Base-by-base conservation (phyloP, 23 tunicate species). In the Aplidium turbinatum region DNA sequence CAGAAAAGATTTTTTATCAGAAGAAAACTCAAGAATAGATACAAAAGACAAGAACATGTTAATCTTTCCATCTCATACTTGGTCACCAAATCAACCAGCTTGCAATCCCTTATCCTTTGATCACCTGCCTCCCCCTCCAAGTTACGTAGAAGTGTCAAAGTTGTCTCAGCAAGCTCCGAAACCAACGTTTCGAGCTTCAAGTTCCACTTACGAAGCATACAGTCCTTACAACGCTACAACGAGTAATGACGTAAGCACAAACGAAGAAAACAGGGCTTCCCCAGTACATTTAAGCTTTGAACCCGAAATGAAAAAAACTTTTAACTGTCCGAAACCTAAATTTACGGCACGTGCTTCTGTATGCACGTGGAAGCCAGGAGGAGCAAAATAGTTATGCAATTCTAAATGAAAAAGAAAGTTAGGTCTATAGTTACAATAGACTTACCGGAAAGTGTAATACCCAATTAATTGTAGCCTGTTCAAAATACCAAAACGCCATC, bases 81-180 rank as follows among this genome's bases (percentile, higher is more conserved):
- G 78, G 78, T 50, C 78, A 2, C 78, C 78, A 2, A 45, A 25
- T 29, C 19, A 1, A 2, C 32, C 19, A 3, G 19, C 60, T 1
- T 23, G 16, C 46, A 24, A 27, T 19, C 39, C 78, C 2, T 23
- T 40, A 20, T 29, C 33, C 42, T 30, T 51, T 1, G 45, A 48
- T 1, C 40, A 22, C 1, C 78, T 48, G 4, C 78, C 78, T 11
- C 78, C 78, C 4, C 78, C 78, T 3, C 56, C 46, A 1, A 5
- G 29, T 31, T 48, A 72, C 63, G 35, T 51, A 39, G 78, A 42
- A 72, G 57, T 33, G 46, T 28, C 78, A 28, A 28, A 40, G 23
- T 24, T 27, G 4, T 27, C 2, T 3, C 1, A 31, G 63, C 19
- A 29, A 3, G 39, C 57, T 22, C 40, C 63, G 21, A 50, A 48